Base-by-base conservation (phyloP, 2,797 vertebrate species). In the Brachymystax lenok region DNA sequence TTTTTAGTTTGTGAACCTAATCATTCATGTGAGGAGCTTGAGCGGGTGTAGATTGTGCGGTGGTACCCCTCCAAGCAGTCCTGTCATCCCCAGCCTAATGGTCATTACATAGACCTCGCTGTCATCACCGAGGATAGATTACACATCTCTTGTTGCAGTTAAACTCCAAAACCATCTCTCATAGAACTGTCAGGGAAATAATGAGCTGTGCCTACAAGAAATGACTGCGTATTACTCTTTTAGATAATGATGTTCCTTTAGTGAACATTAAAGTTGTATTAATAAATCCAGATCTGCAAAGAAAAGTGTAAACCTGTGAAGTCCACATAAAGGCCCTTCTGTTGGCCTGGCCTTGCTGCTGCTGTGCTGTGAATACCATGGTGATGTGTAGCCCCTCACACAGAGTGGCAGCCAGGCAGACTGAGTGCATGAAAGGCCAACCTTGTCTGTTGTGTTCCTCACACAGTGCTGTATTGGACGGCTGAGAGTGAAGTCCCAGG, bases 401-500 rank as follows among this genome's bases (percentile, higher is more conserved):
- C 92, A 88, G 87, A 51, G 7, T 24, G 59, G 56, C n/a, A 59
- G 54, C 7, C 7, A 21, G 68, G 81, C 88, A 85, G 85, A 75
- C 77, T 90, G 89, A 90, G 88, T 93, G 90, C 92, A 89, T 91
- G 87, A 94, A 91, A 93, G 93, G 94, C 91, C 90, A 90, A 92
- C 92, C 80, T 81, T 93, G 90, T 95, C 87, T 94, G 85, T 94
- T 93, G 90, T 95, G 92, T 94, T 83, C 93, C 91, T 93, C 91
- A 93, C 78, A 80, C 95, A 95, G 95, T 95, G 90, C 94, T 95
- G 84, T 95, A 95, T 94, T 95, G 94, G 95, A 94, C 94, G 86
- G 94, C 94, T 83, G 94, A 95, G 89, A 94, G 92, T 90, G 94
- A 95, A 81, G 91, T 92, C 73, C 88, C 95, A 95, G 95, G 95